Evolutionary conservation across 2,888 invertebrate species (phyloP), one percentile per base, ranked within the genome.

Genomic region (Meiosimyza decipiens): DNA sequence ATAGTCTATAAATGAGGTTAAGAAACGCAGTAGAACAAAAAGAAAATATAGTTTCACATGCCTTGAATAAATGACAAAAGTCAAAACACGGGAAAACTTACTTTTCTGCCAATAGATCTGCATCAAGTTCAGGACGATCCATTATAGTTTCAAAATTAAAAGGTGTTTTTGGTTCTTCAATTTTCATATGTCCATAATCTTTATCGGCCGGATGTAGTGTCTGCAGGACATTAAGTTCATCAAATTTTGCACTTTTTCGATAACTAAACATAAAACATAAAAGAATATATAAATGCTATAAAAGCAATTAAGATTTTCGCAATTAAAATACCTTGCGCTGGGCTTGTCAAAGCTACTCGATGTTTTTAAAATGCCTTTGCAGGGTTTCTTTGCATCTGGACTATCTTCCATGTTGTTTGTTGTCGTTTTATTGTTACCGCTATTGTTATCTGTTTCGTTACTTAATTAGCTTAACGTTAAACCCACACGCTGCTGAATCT

Each of bases 101-200:
- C 92, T 94, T 95, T 81, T 94, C 93, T 64, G 95, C 93, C 75
- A 96, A 88, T 73, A 93, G 90, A 76, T 91, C 90, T 0, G 95
- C 93, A 82, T 92, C 92, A 76, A 91, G 82, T 79, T 51, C 64
- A 84, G 88, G 78, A 76, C 85, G 92, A 59, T 89, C 87, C 57
- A 90, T 89, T 47, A 90, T 89, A 76, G 92, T 92, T 63, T 88
- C 89, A 68, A 91, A 87, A 81, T 92, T 92, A 80, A 86, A 91
- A 54, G 99, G 99, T 40, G 99, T 99, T 88, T 98, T 98, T 2
- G 99, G 99, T 88, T 99, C 99, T 82, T 97, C 95, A 77, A 95
- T 93, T 88, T 99, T 99, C 98, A 99, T 99, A 84, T 97, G 97
- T 11, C 99, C 99, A 88, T 99, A 99, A 88, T 99, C 99, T 89